Evolutionary conservation across 2,797 vertebrate species (phyloP).

Genomic region (Gephyroberyx darwinii): DNA sequence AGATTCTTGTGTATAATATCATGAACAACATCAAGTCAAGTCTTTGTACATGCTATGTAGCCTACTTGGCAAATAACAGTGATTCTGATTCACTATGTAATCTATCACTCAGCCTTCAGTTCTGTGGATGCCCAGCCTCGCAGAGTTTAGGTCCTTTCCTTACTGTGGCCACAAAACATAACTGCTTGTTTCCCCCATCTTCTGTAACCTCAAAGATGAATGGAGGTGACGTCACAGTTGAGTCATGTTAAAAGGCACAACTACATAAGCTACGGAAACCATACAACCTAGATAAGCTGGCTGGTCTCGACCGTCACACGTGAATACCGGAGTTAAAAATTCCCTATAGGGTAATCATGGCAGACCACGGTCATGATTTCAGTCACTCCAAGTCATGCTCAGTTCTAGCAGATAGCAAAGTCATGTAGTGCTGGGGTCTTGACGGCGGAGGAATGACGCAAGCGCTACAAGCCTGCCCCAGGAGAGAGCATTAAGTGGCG

Average conservation of each 20-base stretch:
- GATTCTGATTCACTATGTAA: not conserved
- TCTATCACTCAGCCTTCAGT: not conserved
- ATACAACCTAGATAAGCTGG: not conserved
- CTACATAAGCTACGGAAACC: not conserved
- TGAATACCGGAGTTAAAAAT: not conserved
- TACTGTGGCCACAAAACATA: not conserved
- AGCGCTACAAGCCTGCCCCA: constrained; percentile 46
- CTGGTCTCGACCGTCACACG: not conserved
- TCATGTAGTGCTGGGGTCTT: constrained; percentile 20
- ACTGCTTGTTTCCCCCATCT: not conserved
- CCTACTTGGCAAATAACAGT: not conserved
- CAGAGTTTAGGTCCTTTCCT: not conserved
- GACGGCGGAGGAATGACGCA: constrained; percentile 49
- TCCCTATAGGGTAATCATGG: not conserved
- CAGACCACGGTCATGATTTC: constrained; percentile 5
- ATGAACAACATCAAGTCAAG: not conserved
- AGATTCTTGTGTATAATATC: not conserved
- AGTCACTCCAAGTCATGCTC: constrained; percentile 11
- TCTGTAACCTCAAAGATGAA: not conserved
- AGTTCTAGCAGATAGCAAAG: constrained; percentile 25
- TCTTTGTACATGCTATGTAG: not conserved
- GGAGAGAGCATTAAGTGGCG: constrained; percentile 52
- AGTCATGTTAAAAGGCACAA: not conserved
- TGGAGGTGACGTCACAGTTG: not conserved
- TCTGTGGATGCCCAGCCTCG: not conserved